These are phyloP conservation scores for Hemiprocne comata DNA, from an alignment of 2,113 vertebrate species.

Conservation along the genomic window DNA sequence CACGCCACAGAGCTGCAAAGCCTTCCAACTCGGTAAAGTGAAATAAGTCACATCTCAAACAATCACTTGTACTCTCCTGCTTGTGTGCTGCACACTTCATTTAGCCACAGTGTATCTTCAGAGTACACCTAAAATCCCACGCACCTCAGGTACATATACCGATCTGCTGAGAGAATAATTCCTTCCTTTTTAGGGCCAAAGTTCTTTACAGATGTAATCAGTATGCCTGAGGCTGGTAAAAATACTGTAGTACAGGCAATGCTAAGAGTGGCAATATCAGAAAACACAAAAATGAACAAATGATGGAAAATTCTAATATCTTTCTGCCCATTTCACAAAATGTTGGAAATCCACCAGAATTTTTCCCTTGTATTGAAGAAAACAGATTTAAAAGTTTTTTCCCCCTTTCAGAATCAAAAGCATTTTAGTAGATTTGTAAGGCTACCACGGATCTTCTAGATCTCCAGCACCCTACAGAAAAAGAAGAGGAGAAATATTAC, in stretches of 20 bases:
- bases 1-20: constrained; percentile 79
- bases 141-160: constrained; percentile 72
- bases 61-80: constrained; percentile 75
- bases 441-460: constrained; percentile 98
- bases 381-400: constrained; percentile 83
- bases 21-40: constrained; percentile 72
- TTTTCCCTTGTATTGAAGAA: constrained; percentile 84
- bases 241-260: constrained; percentile 83
- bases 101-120: constrained; percentile 75
- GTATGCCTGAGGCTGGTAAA: constrained; percentile 79
- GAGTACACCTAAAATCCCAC: constrained; percentile 72
- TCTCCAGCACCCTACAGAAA: constrained; percentile 92
- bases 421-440: constrained; percentile 85
- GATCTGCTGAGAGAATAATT: constrained; percentile 72
- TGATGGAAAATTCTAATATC: constrained; percentile 86
- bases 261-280: constrained; percentile 82
- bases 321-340: constrained; percentile 85
- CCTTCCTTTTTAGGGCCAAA: constrained; percentile 71
- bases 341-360: constrained; percentile 85
- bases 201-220: constrained; percentile 75
- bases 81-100: constrained; percentile 67
- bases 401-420: constrained; percentile 89
- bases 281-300: constrained; percentile 83
- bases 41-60: constrained; percentile 77
- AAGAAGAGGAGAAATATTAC: constrained; percentile 81